Conservation (phyloP, 2,113 vertebrate genomes). For the Dipodomys stephensi region DNA sequence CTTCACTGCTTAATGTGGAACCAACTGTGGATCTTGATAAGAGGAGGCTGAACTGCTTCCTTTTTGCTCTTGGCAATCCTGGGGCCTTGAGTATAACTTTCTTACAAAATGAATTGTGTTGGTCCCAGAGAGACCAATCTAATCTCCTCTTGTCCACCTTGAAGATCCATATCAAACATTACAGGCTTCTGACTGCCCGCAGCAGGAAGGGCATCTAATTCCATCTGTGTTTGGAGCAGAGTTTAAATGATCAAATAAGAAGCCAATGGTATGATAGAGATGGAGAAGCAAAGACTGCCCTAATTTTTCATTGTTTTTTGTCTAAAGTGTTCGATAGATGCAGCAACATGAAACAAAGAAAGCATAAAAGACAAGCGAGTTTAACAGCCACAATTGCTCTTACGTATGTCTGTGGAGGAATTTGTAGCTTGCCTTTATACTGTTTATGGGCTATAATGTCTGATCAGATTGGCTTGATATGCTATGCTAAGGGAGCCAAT, state of each 20-base stretch:
- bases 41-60: conserved; percentile 66
- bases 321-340: conserved; percentile 33
- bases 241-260: conserved; percentile 55
- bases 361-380: background rate
- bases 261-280: conserved; percentile 50
- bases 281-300: conserved; percentile 37
- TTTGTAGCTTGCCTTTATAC: background rate
- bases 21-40: conserved; percentile 74
- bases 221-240: conserved; percentile 68
- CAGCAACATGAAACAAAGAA: background rate
- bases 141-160: conserved; percentile 73
- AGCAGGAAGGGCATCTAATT: conserved; percentile 51
- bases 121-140: conserved; percentile 79
- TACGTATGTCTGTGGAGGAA: background rate
- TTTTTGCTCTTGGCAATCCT: conserved; percentile 73
- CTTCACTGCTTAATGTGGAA: conserved; percentile 31
- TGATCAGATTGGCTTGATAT: conserved; percentile 53
- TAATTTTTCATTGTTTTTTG: conserved; percentile 55
- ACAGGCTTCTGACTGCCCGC: conserved; percentile 68
- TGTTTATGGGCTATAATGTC: conserved; percentile 22
- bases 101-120: conserved; percentile 72
- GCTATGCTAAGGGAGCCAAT: conserved; percentile 42
- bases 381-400: background rate
- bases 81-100: conserved; percentile 63
- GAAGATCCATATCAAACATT: conserved; percentile 73